Evolutionary conservation across 2,797 vertebrate genomes (phyloP).

Genomic region (Danionella dracula): DNA sequence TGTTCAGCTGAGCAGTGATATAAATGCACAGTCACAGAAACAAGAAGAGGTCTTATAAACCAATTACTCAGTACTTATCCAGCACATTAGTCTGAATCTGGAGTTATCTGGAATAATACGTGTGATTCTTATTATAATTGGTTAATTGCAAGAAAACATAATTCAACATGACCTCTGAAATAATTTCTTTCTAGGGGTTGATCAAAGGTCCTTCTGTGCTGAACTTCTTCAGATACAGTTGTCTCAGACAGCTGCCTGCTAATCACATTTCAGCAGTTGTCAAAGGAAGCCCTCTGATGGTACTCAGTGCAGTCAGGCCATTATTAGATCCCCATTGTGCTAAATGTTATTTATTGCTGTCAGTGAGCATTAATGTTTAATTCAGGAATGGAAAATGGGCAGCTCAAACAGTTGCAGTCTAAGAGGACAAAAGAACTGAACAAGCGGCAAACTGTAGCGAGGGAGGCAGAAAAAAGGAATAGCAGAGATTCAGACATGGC

Average conservation of each 20-base stretch:
- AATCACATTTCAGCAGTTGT: conserved; percentile 89
- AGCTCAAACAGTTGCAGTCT: conserved; percentile 68
- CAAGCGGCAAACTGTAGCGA: conserved; percentile 75
- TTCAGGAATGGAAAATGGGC: conserved; percentile 84
- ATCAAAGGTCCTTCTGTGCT: conserved; percentile 78
- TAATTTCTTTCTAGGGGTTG: conserved; percentile 56
- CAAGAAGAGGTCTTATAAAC: background rate
- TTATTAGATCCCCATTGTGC: conserved; percentile 96
- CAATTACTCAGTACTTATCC: conserved; percentile 28
- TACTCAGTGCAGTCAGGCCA: conserved; percentile 82
- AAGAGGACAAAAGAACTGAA: conserved; percentile 80
- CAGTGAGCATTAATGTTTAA: conserved; percentile 84
- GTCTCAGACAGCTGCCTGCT: conserved; percentile 91
- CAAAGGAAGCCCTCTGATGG: conserved; percentile 88
- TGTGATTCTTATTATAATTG: conserved; percentile 59
- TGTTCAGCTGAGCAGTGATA: background rate
- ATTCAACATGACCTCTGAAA: conserved; percentile 50
- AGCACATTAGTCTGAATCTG: conserved; percentile 21
- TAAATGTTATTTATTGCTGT: conserved; percentile 99
- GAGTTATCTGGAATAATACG: conserved; percentile 49
- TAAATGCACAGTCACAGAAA: conserved; percentile 19
- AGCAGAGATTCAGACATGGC: conserved; percentile 5
- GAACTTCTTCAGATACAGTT: conserved; percentile 88
- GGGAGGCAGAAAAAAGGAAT: conserved; percentile 48
- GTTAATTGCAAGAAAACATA: conserved; percentile 45